Evolutionary conservation across 2,113 vertebrate genomes (phyloP).

Genomic region (Eulacestoma nigropectus): DNA sequence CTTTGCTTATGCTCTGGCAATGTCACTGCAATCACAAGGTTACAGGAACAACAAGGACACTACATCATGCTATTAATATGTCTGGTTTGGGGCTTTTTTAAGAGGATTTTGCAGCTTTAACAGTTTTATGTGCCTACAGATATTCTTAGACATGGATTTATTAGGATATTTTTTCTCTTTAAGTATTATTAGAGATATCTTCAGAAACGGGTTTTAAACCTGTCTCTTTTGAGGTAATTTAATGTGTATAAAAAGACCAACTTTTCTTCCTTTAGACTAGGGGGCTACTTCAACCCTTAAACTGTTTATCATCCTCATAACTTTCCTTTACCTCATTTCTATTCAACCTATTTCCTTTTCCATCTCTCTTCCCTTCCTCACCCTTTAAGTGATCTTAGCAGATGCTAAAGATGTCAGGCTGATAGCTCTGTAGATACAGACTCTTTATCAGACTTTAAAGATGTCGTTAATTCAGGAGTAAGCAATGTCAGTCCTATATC

Average conservation of each 20-base stretch:
- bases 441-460: not conserved
- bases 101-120: conserved; percentile 43
- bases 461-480: conserved; percentile 9
- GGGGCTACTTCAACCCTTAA: not conserved
- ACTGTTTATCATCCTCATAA: not conserved
- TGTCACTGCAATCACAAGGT: conserved; percentile 9
- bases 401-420: not conserved
- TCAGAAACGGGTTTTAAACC: not conserved
- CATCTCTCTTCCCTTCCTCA: not conserved
- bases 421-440: not conserved
- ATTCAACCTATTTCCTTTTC: not conserved
- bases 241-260: not conserved
- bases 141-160: conserved; percentile 29
- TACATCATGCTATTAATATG: not conserved
- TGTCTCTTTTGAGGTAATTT: conserved; percentile 7
- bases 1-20: not conserved
- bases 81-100: not conserved
- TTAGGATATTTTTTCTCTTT: conserved; percentile 25
- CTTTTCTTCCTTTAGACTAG: not conserved
- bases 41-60: not conserved
- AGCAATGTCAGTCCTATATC: not conserved
- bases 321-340: not conserved
- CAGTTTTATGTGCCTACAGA: conserved; percentile 35
- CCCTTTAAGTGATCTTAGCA: not conserved
- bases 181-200: conserved; percentile 6